These are phyloP conservation scores for Muntiacus reevesi DNA, from an alignment of 2,113 vertebrate genomes.

Conservation along the genomic window DNA sequence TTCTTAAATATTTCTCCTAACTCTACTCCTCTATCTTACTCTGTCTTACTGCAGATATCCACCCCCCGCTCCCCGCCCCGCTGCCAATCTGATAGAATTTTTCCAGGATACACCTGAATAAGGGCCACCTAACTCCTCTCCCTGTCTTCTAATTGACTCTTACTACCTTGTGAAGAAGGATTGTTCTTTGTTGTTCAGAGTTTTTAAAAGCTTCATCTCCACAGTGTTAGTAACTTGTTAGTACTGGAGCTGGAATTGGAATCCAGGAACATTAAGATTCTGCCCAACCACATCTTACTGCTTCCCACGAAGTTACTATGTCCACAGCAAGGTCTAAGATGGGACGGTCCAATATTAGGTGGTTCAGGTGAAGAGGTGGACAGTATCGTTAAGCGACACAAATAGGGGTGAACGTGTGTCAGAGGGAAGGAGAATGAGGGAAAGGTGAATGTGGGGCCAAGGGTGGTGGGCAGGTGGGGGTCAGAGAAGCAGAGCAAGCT, in stretches of 20 bases:
- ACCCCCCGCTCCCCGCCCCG: neutral
- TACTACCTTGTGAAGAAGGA: neutral
- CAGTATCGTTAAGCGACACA: neutral
- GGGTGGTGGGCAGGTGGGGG: neutral
- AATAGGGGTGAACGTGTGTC: neutral
- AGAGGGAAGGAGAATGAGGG: neutral
- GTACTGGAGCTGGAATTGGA: neutral
- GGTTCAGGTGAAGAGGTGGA: neutral
- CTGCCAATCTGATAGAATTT: neutral
- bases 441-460: neutral
- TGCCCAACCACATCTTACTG: neutral
- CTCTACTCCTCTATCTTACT: neutral
- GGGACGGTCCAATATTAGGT: neutral
- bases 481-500: neutral
- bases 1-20: neutral
- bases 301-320: neutral
- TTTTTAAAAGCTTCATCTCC: neutral
- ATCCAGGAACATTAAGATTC: neutral
- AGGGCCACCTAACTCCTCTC: neutral
- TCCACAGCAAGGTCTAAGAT: neutral
- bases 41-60: neutral
- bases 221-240: neutral
- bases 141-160: neutral
- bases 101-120: neutral
- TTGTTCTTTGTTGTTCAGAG: neutral